phyloP scores from a whole-genome alignment of 2,113 vertebrate genomes.

The Penelope pileata region DNA sequence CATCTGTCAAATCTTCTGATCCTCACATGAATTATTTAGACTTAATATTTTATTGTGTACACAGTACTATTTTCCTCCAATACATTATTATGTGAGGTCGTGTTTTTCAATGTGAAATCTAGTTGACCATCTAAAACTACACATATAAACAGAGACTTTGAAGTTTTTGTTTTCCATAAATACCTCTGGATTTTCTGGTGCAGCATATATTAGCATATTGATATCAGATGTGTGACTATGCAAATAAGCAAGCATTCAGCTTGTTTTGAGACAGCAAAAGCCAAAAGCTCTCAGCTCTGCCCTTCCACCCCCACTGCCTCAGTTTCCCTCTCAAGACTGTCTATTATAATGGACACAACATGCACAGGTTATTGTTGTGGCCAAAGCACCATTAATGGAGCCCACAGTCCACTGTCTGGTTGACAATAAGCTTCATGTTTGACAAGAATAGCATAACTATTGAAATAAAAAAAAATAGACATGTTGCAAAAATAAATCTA shows the following conservation, averaged over 20 bases:
- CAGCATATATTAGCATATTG: background rate
- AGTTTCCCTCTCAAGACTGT: background rate
- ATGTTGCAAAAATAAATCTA: background rate
- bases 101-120: background rate
- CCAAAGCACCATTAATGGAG: accelerated
- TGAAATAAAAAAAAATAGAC: background rate
- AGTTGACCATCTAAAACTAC: background rate
- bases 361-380: accelerated
- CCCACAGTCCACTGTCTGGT: background rate
- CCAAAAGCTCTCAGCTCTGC: background rate
- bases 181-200: background rate
- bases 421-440: background rate
- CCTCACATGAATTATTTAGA: background rate
- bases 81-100: background rate
- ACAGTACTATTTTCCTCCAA: background rate
- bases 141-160: background rate
- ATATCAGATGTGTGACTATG: background rate
- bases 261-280: background rate
- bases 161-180: background rate
- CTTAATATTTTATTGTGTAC: background rate
- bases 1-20: background rate
- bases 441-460: background rate
- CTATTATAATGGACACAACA: accelerated
- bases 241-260: background rate
- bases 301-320: background rate